Percentiles rank a stretch among this genome's conserved stretches.
phyloP scores from a whole-genome alignment of 1,140 invertebrate species.

The Ylistrum balloti region DNA sequence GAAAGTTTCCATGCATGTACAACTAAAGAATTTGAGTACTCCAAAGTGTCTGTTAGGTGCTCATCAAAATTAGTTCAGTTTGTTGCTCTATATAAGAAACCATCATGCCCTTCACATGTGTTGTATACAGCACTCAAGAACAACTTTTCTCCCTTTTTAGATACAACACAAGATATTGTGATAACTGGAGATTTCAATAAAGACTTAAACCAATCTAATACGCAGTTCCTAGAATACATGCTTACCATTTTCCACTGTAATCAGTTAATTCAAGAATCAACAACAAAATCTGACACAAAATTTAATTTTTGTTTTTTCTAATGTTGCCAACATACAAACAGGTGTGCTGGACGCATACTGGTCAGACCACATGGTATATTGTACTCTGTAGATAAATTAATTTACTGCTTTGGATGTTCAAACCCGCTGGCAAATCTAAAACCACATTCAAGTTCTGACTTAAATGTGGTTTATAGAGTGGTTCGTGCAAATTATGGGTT shows the following conservation, averaged over 20 bases:
- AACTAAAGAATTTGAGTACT: slow-evolving; percentile 32
- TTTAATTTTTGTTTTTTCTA: no score
- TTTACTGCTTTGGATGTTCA: no score
- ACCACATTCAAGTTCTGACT: no score
- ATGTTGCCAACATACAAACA: no score
- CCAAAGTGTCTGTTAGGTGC: not conserved
- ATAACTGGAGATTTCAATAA: slow-evolving; percentile 60
- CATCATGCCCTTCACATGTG: not conserved
- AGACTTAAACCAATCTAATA: not conserved
- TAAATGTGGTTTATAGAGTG: no score
- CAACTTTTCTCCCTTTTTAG: not conserved
- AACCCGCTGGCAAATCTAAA: no score
- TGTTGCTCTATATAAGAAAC: slow-evolving; percentile 46
- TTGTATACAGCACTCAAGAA: slow-evolving; percentile 13
- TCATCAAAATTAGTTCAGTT: not conserved
- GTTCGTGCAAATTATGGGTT: no score
- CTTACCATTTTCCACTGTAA: slow-evolving; percentile 41
- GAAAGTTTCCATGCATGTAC: not conserved
- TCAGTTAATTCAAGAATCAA: slow-evolving; percentile 41
- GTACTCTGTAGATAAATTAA: no score
- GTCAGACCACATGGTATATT: no score
- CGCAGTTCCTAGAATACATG: slow-evolving; percentile 49
- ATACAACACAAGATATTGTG: slow-evolving; percentile 11
- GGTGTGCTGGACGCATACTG: no score
- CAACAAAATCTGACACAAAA: slow-evolving; percentile 22